A percentile compares a stretch with the other conserved stretches of the same genome.
phyloP scores from a whole-genome alignment of 2,888 invertebrate species.

The Steromphala cineraria region DNA sequence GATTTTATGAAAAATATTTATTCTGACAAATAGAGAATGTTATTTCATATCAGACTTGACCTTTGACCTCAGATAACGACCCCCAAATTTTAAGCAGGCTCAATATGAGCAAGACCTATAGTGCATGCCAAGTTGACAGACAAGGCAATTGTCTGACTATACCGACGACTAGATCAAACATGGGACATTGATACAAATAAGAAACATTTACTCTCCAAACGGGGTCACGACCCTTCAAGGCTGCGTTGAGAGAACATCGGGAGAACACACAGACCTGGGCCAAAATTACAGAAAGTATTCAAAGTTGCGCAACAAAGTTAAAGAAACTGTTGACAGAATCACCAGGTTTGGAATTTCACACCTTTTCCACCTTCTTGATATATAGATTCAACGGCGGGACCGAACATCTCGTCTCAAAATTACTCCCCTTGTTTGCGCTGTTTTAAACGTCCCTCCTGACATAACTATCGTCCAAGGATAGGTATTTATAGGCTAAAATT shows the following conservation, averaged over 20 bases:
- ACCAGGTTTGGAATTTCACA: background rate
- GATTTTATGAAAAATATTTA: too few relatives aligned
- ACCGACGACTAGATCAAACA: conserved; percentile 9
- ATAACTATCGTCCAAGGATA: too few relatives aligned
- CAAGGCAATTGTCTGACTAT: background rate
- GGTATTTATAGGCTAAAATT: too few relatives aligned
- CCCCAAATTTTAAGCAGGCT: too few relatives aligned
- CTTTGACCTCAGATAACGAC: too few relatives aligned
- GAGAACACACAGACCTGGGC: background rate
- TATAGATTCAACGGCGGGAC: background rate
- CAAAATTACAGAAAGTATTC: conserved; percentile 1
- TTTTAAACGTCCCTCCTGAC: too few relatives aligned
- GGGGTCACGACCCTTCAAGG: background rate
- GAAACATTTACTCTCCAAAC: background rate
- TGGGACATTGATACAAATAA: background rate
- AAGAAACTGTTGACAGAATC: background rate
- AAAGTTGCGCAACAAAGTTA: background rate
- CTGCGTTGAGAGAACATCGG: background rate
- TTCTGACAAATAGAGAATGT: too few relatives aligned
- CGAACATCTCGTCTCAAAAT: background rate
- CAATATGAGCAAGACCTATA: too few relatives aligned
- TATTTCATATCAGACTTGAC: too few relatives aligned
- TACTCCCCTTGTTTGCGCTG: too few relatives aligned
- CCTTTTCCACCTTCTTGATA: background rate
- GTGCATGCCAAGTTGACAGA: too few relatives aligned